These are phyloP conservation scores for Mesorhabditis spiculigera DNA, from an alignment of 2,888 invertebrate genomes.

Conservation along the genomic window DNA sequence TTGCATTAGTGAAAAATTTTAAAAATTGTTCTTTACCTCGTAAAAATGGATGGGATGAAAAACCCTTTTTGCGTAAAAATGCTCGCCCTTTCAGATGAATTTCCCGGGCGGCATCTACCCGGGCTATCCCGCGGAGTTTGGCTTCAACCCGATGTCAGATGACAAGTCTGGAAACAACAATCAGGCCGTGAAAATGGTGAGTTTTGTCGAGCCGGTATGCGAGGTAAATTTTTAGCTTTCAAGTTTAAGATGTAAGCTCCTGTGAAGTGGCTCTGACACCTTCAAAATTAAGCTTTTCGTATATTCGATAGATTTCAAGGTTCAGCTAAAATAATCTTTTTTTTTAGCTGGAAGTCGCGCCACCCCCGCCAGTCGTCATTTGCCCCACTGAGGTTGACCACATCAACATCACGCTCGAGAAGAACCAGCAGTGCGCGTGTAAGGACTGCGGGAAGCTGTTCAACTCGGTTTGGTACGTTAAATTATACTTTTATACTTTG, in stretches of 20 bases:
- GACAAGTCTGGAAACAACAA: neutral
- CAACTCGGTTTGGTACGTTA: conserved; percentile 53
- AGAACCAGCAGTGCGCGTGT: conserved; percentile 57
- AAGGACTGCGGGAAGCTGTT: conserved; percentile 57
- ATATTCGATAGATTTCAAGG: too few relatives aligned
- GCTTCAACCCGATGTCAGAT: neutral
- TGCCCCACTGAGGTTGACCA: conserved; percentile 55
- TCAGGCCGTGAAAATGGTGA: neutral
- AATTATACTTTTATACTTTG: too few relatives aligned
- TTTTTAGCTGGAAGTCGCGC: conserved; percentile 41
- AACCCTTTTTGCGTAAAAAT: too few relatives aligned
- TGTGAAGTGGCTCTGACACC: too few relatives aligned
- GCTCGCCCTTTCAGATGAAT: neutral
- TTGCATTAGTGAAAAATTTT: too few relatives aligned
- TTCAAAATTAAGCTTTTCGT: too few relatives aligned
- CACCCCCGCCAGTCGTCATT: conserved; percentile 55
- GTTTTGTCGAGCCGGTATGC: neutral
- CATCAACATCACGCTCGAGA: conserved; percentile 53
- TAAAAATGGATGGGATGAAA: too few relatives aligned
- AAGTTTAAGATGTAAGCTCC: too few relatives aligned
- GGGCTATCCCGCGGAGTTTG: neutral
- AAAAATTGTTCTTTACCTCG: too few relatives aligned
- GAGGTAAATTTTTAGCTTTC: too few relatives aligned
- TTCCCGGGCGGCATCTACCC: conserved; percentile 1
- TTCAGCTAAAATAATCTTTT: too few relatives aligned